phyloP scores from a whole-genome alignment of 2,113 vertebrate genomes.

The Micronycteris hirsuta region DNA sequence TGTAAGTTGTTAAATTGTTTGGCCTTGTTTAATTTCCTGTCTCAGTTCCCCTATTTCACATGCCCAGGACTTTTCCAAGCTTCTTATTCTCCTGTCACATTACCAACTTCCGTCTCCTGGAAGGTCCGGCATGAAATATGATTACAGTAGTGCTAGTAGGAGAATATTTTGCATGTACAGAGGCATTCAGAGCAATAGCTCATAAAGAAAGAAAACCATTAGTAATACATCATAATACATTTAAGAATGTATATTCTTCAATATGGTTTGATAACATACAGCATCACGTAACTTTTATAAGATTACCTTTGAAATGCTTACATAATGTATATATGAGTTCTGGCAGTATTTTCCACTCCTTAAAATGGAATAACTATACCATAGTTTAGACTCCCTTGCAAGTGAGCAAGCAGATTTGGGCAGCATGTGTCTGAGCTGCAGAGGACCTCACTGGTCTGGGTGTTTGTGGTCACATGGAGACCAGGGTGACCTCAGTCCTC shows the following conservation, averaged over 20 bases:
- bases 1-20: no score
- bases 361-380: neutral
- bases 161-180: neutral
- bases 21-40: no score
- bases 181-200: neutral
- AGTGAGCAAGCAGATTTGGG: neutral
- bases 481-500: neutral
- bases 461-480: neutral
- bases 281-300: neutral
- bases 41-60: no score
- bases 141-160: neutral
- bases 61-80: no score
- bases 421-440: neutral
- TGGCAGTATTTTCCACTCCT: neutral
- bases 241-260: no score
- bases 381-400: neutral
- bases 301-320: neutral
- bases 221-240: neutral
- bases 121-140: neutral
- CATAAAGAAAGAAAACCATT: conserved; percentile 30
- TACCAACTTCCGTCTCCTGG: neutral
- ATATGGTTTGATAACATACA: neutral
- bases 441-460: neutral
- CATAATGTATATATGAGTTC: neutral
- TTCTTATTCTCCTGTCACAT: no score